Conservation (phyloP, 64 coral and sea anemone species). For the Cladopsammia gracilis region DNA sequence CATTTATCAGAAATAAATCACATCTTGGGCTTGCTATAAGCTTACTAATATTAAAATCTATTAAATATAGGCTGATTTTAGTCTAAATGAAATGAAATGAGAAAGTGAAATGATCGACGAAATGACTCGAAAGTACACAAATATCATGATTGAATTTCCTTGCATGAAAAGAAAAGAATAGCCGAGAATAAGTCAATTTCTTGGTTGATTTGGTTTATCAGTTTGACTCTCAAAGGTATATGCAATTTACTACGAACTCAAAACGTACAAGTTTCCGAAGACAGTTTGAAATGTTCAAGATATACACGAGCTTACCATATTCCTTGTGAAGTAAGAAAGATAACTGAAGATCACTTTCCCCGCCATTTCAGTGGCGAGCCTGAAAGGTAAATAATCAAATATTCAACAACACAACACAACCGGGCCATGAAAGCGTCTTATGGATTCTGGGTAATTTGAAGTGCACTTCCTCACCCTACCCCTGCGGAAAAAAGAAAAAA, state of each 20-base stretch:
- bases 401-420: neutral
- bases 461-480: neutral
- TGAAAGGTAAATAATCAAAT: slow-evolving; percentile 9
- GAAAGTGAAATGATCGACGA: neutral
- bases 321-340: neutral
- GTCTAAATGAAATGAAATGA: too few species aligned
- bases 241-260: neutral
- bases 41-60: neutral
- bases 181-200: neutral
- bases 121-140: neutral
- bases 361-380: neutral
- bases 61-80: too few species aligned
- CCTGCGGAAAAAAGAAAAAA: neutral
- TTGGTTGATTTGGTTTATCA: too few species aligned
- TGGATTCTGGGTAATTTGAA: slow-evolving; percentile 37
- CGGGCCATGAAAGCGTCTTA: neutral
- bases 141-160: neutral
- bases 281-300: neutral
- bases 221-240: too few species aligned
- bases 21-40: neutral
- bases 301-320: neutral
- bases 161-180: neutral
- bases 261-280: neutral
- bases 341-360: neutral
- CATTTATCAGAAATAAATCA: neutral